Conservation (phyloP, 2,888 invertebrate species). For the Phyto melanocephala region DNA sequence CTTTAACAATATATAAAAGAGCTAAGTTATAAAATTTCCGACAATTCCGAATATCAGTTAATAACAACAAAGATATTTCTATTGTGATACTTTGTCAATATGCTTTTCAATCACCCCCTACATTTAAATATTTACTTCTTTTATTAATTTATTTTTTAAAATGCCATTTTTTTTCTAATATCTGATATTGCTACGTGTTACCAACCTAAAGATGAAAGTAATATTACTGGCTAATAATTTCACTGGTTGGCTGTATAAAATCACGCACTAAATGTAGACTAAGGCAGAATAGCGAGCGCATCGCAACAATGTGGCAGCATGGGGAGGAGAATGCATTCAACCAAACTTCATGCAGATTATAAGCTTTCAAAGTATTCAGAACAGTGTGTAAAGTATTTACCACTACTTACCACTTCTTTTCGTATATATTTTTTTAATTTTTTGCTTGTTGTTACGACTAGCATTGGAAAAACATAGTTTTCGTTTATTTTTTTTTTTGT, state of each 20-base stretch:
- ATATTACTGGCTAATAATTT: background rate
- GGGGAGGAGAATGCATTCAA: slow-evolving; percentile 44
- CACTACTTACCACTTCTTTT: slow-evolving; percentile 60
- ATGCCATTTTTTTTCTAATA: too few relatives aligned
- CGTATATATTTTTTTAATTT: slow-evolving; percentile 1
- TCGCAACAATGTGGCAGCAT: slow-evolving; percentile 8
- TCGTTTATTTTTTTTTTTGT: slow-evolving; percentile 22
- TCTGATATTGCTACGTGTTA: background rate
- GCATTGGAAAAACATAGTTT: slow-evolving; percentile 51
- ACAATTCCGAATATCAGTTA: too few relatives aligned
- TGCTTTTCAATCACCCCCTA: too few relatives aligned
- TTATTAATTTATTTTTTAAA: too few relatives aligned
- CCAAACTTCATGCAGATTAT: slow-evolving; percentile 59
- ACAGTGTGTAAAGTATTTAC: slow-evolving; percentile 63
- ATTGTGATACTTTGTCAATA: too few relatives aligned
- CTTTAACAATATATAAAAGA: too few relatives aligned
- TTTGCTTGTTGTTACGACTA: slow-evolving; percentile 6
- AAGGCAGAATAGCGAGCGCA: background rate
- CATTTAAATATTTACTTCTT: too few relatives aligned
- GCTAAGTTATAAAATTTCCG: too few relatives aligned
- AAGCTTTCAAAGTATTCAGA: slow-evolving; percentile 58
- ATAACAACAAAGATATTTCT: too few relatives aligned
- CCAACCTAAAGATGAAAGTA: background rate
- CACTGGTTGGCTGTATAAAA: background rate
- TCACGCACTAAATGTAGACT: slow-evolving; percentile 16